Evolutionary conservation across 2,888 invertebrate genomes (phyloP), one percentile per base, ranked within the genome.

Genomic region (Dorcus parallelipipedus): DNA sequence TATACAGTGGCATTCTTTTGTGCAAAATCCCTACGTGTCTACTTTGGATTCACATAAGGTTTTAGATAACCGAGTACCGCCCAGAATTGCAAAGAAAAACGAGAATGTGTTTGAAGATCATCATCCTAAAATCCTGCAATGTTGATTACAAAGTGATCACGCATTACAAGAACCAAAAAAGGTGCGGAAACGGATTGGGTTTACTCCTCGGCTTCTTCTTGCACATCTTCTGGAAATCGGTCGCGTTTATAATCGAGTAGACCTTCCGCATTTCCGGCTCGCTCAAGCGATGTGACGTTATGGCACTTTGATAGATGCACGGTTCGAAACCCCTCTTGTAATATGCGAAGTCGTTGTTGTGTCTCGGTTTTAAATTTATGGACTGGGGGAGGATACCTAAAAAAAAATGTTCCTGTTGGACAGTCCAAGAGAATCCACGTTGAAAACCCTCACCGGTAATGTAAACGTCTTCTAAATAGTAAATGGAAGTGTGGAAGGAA

Each of bases 401-500:
- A 57, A 63, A 26, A 3, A 26, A 26, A 26, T 26, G 5, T 5
- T 1, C 26, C 5, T 2, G 26, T 26, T 26, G 26, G 2, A 26
- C 26, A 2, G 4, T 26, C 26, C 26, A 26, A 5, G 26, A 26
- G 26, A 14, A 14, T 14, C 14, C 14, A 1, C 14, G 14, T 14
- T 26, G 26, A 5, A 26, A 26, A 26, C 5, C 26, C 45, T 9
- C 50, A 79, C 90, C 91, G 3, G 90, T 91, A 58, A 91, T 83
- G 68, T 86, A 91, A 26, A 91, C 85, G 71, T 91, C 91, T 74
- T 91, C 91, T 39, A 91, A 76, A 71, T 92, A 90, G 66, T 92
- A 83, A 50, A 90, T 80, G 3, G 87, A 84, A 2, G 87, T 89
- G 52, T 79, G 79, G 1, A 90, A 74, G 0, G 91, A 87, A 4